Conservation (phyloP, 2,113 vertebrate species). For the Hydrochoerus hydrochaeris region DNA sequence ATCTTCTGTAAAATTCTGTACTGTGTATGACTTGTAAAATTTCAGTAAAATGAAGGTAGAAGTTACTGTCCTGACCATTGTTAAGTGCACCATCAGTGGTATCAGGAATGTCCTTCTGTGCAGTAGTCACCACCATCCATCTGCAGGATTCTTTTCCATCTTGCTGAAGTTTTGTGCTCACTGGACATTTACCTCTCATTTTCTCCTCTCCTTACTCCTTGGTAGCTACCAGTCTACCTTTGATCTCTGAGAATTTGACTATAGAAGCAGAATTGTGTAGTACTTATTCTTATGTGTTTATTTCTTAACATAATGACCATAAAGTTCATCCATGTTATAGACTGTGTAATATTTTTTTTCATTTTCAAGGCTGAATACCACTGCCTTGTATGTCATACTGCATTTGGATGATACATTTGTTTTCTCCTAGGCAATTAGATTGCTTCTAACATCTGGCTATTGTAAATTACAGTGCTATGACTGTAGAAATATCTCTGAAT, state of each 20-base stretch:
- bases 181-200: not conserved
- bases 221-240: not conserved
- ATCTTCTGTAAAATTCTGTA: constrained; percentile 20
- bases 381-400: no score
- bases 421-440: not conserved
- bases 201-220: not conserved
- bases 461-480: not conserved
- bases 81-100: not conserved
- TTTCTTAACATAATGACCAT: not conserved
- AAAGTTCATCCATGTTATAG: not conserved
- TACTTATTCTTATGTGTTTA: not conserved
- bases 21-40: not conserved
- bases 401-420: not conserved
- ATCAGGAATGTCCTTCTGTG: not conserved
- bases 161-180: not conserved
- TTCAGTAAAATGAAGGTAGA: not conserved
- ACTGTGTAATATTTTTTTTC: not conserved
- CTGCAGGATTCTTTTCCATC: not conserved
- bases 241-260: not conserved
- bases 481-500: not conserved
- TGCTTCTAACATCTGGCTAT: not conserved
- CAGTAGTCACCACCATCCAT: rapidly evolving
- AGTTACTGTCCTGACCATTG: not conserved
- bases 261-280: not conserved
- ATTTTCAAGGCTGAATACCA: not conserved